Percentiles rank a stretch among this genome's conserved stretches.
These are phyloP conservation scores for Acleris emargana DNA, from an alignment of 2,888 invertebrate genomes.

Conservation along the genomic window DNA sequence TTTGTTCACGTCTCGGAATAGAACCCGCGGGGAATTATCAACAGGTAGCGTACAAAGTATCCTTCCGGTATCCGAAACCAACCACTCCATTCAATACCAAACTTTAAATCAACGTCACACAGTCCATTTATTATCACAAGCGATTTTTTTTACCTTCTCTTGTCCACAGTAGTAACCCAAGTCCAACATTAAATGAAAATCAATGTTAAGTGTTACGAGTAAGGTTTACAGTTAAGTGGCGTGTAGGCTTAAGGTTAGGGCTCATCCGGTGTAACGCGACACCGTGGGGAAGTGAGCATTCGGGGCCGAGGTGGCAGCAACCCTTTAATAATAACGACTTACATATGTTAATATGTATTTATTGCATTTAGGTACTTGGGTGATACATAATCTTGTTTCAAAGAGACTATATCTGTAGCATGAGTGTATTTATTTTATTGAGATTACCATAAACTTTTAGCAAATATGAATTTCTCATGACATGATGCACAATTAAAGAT, in stretches of 20 bases:
- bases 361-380: slow-evolving; percentile 48
- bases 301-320: slow-evolving; percentile 21
- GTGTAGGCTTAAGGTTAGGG: slow-evolving; percentile 58
- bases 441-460: too few relatives aligned
- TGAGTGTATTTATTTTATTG: neutral
- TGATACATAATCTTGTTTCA: neutral
- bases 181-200: slow-evolving; percentile 29
- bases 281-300: slow-evolving; percentile 73
- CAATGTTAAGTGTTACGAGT: slow-evolving; percentile 37
- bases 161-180: slow-evolving; percentile 14
- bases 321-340: slow-evolving; percentile 32
- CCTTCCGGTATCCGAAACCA: slow-evolving; percentile 73
- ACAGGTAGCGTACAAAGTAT: slow-evolving; percentile 80
- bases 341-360: slow-evolving; percentile 33
- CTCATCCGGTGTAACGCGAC: slow-evolving; percentile 77
- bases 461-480: too few relatives aligned
- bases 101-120: slow-evolving; percentile 43
- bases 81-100: slow-evolving; percentile 40
- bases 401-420: neutral
- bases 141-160: slow-evolving; percentile 15
- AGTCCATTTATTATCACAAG: slow-evolving; percentile 41
- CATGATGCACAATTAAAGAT: too few relatives aligned
- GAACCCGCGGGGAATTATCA: slow-evolving; percentile 74
- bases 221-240: slow-evolving; percentile 39
- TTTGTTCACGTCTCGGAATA: slow-evolving; percentile 61